Percentiles rank a stretch among this genome's conserved stretches.
phyloP scores from a whole-genome alignment of 2,797 vertebrate species.

The Siniperca undulata region DNA sequence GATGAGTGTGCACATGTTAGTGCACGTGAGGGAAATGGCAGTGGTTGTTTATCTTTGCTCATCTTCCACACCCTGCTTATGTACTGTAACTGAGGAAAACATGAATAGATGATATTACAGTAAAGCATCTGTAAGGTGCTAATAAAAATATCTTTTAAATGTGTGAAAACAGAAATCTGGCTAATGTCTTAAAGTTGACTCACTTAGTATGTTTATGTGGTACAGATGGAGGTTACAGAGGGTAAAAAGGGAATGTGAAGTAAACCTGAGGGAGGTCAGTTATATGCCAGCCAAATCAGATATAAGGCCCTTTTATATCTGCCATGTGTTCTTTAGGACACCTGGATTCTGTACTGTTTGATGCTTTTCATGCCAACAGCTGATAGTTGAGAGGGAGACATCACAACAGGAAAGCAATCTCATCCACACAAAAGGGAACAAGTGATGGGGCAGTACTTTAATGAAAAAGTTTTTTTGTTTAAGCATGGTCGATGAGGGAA shows the following conservation, averaged over 20 bases:
- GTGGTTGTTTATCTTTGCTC: not conserved
- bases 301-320: slow-evolving; percentile 32
- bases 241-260: slow-evolving; percentile 19
- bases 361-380: slow-evolving; percentile 31
- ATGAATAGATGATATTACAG: not conserved
- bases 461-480: not conserved
- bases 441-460: not conserved
- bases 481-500: not conserved
- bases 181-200: not conserved
- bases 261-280: slow-evolving; percentile 35
- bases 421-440: not conserved
- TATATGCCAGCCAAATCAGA: slow-evolving; percentile 50
- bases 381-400: slow-evolving; percentile 6
- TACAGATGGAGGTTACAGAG: not conserved
- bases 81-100: not conserved
- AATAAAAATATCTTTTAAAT: not conserved
- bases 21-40: slow-evolving; percentile 33
- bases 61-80: not conserved
- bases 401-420: not conserved
- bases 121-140: not conserved
- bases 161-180: not conserved
- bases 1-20: slow-evolving; percentile 34
- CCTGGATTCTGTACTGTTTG: slow-evolving; percentile 27
- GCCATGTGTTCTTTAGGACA: slow-evolving; percentile 20
- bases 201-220: not conserved